Evolutionary conservation across 2,113 vertebrate genomes (phyloP).

Genomic region (Sisor rabdophorus): DNA sequence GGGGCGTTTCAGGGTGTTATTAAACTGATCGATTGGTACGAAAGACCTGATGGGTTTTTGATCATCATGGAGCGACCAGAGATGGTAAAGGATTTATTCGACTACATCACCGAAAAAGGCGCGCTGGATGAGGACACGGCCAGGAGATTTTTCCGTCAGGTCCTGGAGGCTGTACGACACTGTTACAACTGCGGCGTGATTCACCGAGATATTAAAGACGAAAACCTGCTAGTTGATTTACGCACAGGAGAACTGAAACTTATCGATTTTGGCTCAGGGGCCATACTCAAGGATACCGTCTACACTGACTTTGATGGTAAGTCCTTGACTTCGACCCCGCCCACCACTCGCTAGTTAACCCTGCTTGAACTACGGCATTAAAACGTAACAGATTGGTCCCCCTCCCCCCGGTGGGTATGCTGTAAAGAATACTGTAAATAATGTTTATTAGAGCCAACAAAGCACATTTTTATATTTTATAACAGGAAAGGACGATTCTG

Average conservation of each 20-base stretch:
- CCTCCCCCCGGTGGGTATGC: no score
- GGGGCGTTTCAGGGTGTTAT: slow-evolving; percentile 90
- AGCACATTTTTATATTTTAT: background rate
- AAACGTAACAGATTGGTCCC: background rate
- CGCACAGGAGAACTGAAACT: slow-evolving; percentile 91
- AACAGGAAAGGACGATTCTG: background rate
- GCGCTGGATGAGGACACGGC: slow-evolving; percentile 90
- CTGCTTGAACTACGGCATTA: background rate
- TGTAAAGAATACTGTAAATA: background rate
- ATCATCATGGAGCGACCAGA: slow-evolving; percentile 94
- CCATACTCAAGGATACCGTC: slow-evolving; percentile 94
- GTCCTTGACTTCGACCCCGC: slow-evolving; percentile 46
- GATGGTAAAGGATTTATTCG: slow-evolving; percentile 91
- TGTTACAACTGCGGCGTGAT: slow-evolving; percentile 92
- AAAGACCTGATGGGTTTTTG: slow-evolving; percentile 90
- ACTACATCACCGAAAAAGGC: slow-evolving; percentile 96
- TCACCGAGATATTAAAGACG: slow-evolving; percentile 96
- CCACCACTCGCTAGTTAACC: background rate
- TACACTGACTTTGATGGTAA: slow-evolving; percentile 97
- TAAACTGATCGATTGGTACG: slow-evolving; percentile 93
- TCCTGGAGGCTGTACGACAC: slow-evolving; percentile 91
- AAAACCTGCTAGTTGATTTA: slow-evolving; percentile 94
- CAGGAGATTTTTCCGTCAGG: slow-evolving; percentile 88
- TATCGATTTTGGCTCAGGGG: slow-evolving; percentile 96
- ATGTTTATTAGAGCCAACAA: background rate